Evolutionary conservation across 2,797 vertebrate genomes (phyloP).

Genomic region (Mionectes olivaceus): DNA sequence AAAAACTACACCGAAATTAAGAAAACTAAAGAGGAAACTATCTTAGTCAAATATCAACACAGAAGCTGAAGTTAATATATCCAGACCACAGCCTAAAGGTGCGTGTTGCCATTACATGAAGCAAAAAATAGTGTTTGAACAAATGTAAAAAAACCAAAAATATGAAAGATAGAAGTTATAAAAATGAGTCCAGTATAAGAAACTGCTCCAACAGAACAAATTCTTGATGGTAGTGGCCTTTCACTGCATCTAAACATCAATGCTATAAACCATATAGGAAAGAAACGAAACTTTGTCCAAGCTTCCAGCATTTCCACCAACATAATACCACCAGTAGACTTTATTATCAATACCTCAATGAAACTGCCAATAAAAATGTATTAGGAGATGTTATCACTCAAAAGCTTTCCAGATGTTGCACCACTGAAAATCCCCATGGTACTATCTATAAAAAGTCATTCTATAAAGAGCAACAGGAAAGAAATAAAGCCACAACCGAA

Average conservation of each 20-base stretch:
- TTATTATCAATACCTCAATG: background rate
- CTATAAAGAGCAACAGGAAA: background rate
- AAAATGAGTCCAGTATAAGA: background rate
- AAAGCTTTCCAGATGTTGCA: background rate
- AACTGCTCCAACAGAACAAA: background rate
- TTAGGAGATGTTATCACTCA: background rate
- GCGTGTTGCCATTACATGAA: background rate
- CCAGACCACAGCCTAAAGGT: background rate
- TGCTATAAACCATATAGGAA: background rate
- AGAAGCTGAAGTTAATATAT: background rate
- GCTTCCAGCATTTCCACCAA: background rate
- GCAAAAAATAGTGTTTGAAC: background rate
- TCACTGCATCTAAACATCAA: background rate
- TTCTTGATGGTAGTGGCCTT: background rate
- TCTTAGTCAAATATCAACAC: background rate
- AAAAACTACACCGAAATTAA: background rate
- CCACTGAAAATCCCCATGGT: background rate
- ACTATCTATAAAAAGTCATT: background rate
- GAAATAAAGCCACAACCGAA: background rate
- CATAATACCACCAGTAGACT: background rate
- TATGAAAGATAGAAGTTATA: background rate
- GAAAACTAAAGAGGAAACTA: background rate
- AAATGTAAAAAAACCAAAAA: background rate
- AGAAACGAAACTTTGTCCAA: background rate
- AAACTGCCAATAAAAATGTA: background rate